Percentiles rank a stretch among this genome's conserved stretches.
phyloP scores from a whole-genome alignment of 2,888 invertebrate genomes.

The Lepidocyrtinus sp. region DNA sequence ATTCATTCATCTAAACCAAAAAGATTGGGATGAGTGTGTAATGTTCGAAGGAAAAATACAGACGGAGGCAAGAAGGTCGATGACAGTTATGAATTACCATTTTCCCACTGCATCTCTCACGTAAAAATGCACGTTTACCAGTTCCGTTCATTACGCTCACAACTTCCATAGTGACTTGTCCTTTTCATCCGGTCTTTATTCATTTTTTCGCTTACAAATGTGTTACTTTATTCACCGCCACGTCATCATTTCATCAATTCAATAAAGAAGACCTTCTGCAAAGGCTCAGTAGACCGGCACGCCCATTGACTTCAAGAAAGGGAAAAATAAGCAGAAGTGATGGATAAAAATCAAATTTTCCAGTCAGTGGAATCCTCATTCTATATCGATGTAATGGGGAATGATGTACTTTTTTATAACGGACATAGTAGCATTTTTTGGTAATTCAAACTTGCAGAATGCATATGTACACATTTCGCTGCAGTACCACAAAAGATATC shows the following conservation, averaged over 20 bases:
- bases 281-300: slow-evolving; percentile 25
- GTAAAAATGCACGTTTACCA: no score
- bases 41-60: slow-evolving; percentile 16
- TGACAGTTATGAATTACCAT: slow-evolving; percentile 51
- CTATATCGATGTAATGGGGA: no score
- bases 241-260: not conserved
- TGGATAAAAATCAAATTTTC: slow-evolving; percentile 48
- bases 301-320: slow-evolving; percentile 23
- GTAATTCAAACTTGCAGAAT: no score
- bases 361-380: slow-evolving; percentile 12
- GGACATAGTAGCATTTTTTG: no score
- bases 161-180: no score
- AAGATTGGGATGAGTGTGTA: no score
- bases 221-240: slow-evolving; percentile 5
- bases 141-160: no score
- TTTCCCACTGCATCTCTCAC: no score
- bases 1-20: no score
- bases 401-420: no score
- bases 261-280: not conserved
- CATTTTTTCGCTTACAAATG: slow-evolving; percentile 27
- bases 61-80: slow-evolving; percentile 43
- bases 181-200: slow-evolving; percentile 20
- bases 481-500: no score
- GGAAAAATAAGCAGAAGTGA: not conserved
- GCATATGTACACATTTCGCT: no score